These are phyloP conservation scores for Dendrophyllia cribrosa DNA, from an alignment of 64 coral and sea anemone genomes.

Conservation along the genomic window DNA sequence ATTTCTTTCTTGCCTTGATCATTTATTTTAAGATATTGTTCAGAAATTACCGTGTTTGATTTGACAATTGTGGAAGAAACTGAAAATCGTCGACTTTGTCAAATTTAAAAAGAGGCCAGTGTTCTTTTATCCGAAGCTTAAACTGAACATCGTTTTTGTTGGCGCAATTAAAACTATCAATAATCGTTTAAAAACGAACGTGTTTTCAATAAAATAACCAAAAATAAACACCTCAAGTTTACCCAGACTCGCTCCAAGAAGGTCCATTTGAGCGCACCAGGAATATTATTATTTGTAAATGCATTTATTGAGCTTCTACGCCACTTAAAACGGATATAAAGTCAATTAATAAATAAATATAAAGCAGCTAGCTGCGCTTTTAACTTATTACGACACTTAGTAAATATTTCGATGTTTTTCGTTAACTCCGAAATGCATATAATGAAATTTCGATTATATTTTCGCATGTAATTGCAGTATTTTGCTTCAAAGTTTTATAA, in stretches of 20 bases:
- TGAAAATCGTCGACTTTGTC: background rate
- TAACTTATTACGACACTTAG: slow-evolving; percentile 33
- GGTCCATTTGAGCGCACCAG: background rate
- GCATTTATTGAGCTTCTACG: slow-evolving; percentile 44
- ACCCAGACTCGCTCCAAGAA: slow-evolving; percentile 14
- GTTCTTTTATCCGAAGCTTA: background rate
- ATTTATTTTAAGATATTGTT: background rate
- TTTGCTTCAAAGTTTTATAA: background rate
- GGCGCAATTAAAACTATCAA: background rate
- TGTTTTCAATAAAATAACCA: background rate
- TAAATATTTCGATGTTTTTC: slow-evolving; percentile 33
- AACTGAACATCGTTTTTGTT: background rate
- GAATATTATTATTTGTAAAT: slow-evolving; percentile 16
- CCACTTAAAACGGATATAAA: slow-evolving; percentile 56
- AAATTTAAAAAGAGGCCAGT: background rate
- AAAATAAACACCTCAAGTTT: slow-evolving; percentile 25
- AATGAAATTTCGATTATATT: slow-evolving; percentile 1
- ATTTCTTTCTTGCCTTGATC: background rate
- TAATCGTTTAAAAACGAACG: background rate
- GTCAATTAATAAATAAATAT: slow-evolving; percentile 52
- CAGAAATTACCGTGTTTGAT: background rate
- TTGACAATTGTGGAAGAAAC: background rate
- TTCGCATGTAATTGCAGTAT: background rate
- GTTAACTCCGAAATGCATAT: background rate
- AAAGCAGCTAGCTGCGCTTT: slow-evolving; percentile 28